A percentile compares a stretch with the other conserved stretches of the same genome.
phyloP scores from a whole-genome alignment of 1,140 invertebrate genomes.

The Habropoda laboriosa region DNA sequence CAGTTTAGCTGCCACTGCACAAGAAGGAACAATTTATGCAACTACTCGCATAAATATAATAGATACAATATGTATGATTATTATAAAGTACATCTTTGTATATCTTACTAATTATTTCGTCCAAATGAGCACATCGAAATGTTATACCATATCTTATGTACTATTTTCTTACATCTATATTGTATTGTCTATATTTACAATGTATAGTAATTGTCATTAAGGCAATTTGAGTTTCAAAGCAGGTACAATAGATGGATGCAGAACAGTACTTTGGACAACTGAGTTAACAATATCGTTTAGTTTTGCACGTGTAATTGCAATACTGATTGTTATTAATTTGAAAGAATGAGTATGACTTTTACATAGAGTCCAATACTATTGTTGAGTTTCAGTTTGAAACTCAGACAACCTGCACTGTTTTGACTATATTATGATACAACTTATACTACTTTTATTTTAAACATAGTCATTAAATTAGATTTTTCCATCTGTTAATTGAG shows the following conservation, averaged over 20 bases:
- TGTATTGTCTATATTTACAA: slow-evolving; percentile 79
- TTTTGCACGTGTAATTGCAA: slow-evolving; percentile 40
- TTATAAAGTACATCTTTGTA: slow-evolving; percentile 69
- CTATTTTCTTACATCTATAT: slow-evolving; percentile 58
- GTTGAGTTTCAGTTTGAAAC: slow-evolving; percentile 63
- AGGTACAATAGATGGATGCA: slow-evolving; percentile 75
- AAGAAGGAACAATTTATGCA: slow-evolving; percentile 67
- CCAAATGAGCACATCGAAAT: slow-evolving; percentile 71
- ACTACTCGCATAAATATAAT: slow-evolving; percentile 70
- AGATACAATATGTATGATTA: slow-evolving; percentile 71
- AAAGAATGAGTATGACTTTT: slow-evolving; percentile 63
- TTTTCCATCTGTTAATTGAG: slow-evolving; percentile 33
- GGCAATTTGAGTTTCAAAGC: slow-evolving; percentile 80
- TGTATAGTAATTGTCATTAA: slow-evolving; percentile 78
- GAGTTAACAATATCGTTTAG: slow-evolving; percentile 54
- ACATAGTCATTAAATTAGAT: slow-evolving; percentile 50
- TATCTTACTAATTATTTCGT: slow-evolving; percentile 68
- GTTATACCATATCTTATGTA: slow-evolving; percentile 51
- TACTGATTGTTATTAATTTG: slow-evolving; percentile 61
- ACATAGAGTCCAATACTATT: slow-evolving; percentile 59
- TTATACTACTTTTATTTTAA: slow-evolving; percentile 39
- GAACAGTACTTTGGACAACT: slow-evolving; percentile 59
- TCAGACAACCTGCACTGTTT: slow-evolving; percentile 54
- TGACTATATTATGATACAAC: slow-evolving; percentile 50
- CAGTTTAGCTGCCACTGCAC: slow-evolving; percentile 72